Base-by-base conservation (phyloP, 2,113 vertebrate species). In the Panthera leo region DNA sequence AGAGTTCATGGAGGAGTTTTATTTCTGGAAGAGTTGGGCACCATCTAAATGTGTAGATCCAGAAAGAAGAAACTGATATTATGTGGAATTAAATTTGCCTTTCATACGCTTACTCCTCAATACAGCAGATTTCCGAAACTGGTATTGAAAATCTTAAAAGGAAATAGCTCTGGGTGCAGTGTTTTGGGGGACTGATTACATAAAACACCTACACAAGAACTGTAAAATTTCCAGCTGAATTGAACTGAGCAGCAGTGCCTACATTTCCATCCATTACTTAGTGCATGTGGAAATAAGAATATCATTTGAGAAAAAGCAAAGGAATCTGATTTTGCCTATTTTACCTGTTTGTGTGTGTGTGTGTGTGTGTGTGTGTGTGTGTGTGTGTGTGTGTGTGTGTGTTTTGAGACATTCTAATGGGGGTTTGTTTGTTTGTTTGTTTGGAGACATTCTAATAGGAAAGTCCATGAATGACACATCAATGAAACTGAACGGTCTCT, bases 161-260 rank as follows among this genome's bases (percentile, higher is more conserved):
- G 71, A 95, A 95, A 78, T 70, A 85, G 89, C 80, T 95, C 84
- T 82, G 92, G 80, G 67, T n/a, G 48, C 53, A 68, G 31, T 91
- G 61, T 94, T 92, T 96, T 75, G 48, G 65, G 65, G 71, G 16
- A 91, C 36, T 80, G 89, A 96, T 96, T 93, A 94, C 45, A 95
- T 92, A 96, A 98, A 94, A 94, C 97, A 95, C 87, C 87, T 88
- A 95, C 90, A 96, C 31, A 75, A 83, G 48, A 91, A 94, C 76
- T 79, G 45, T 75, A 90, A 91, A 96, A 61, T 96, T 87, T 90
- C 87, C 53, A 82, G 76, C 65, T 71, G 75, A 94, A 93, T 48
- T 85, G 45, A 97, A 95, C 12, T 96, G 95, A 85, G 63, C 85
- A 97, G 85, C 65, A 85, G 71, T 23, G 58, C 29, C 91, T 39